These are phyloP conservation scores for Tringa solitaria DNA, from an alignment of 2,113 vertebrate species.

Conservation along the genomic window DNA sequence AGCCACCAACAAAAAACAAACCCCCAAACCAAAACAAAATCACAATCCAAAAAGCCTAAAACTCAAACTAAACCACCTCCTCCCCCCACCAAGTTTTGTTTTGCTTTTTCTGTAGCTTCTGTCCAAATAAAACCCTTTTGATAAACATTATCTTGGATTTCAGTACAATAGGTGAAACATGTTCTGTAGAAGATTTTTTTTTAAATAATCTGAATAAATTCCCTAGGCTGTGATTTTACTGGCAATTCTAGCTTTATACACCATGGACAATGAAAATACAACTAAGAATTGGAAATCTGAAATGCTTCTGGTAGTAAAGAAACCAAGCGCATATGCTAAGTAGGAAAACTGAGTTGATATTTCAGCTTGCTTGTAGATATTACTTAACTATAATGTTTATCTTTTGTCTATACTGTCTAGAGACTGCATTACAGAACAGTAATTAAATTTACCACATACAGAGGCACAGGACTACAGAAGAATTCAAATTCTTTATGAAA, in stretches of 20 bases:
- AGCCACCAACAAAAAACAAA: background rate
- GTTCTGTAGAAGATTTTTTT: background rate
- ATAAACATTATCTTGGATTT: background rate
- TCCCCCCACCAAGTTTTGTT: accelerated
- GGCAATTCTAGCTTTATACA: background rate
- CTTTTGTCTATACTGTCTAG: background rate
- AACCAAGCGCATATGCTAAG: accelerated
- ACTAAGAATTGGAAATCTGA: background rate
- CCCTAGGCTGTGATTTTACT: background rate
- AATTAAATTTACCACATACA: background rate
- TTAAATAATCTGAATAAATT: background rate
- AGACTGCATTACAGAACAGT: background rate
- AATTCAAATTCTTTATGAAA: background rate
- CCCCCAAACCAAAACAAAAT: background rate
- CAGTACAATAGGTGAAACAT: accelerated
- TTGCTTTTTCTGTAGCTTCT: background rate
- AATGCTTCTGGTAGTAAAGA: background rate
- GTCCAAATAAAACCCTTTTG: background rate
- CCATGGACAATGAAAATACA: accelerated
- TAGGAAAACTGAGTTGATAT: background rate
- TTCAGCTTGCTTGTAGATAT: background rate
- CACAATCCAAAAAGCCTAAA: background rate
- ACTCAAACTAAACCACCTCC: background rate
- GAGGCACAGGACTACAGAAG: background rate
- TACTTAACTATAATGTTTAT: too few relatives aligned